Evolutionary conservation across 37 sponge, comb jelly and placozoan species (phyloP).

Genomic region (Geodia barretti): DNA sequence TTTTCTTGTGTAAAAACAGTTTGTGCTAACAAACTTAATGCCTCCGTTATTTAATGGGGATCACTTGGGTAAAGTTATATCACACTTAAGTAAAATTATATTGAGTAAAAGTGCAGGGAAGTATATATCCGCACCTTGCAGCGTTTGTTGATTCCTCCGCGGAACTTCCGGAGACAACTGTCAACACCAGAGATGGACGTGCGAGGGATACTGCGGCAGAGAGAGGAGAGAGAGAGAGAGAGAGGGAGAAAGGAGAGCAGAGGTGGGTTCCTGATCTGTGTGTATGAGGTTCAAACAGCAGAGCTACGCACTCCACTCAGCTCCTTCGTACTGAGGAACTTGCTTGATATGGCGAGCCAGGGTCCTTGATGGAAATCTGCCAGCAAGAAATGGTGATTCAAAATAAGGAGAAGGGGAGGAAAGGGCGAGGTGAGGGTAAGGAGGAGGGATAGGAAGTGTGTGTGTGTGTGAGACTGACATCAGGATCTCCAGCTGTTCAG

Average conservation of each 20-base stretch:
- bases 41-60: too few relatives aligned
- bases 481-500: slow-evolving; percentile 46
- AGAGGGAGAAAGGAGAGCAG: neutral
- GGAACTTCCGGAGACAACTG: slow-evolving; percentile 43
- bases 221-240: too few relatives aligned
- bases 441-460: too few relatives aligned
- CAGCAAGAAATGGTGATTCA: neutral
- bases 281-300: slow-evolving; percentile 8
- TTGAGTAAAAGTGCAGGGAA: too few relatives aligned
- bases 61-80: too few relatives aligned
- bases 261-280: too few relatives aligned
- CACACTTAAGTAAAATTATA: too few relatives aligned
- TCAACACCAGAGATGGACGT: too few relatives aligned
- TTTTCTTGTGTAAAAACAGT: too few relatives aligned
- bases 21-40: too few relatives aligned
- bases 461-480: slow-evolving; percentile 21
- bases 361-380: slow-evolving; percentile 79
- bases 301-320: slow-evolving; percentile 69
- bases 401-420: neutral
- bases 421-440: too few relatives aligned
- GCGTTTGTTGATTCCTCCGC: slow-evolving; percentile 41
- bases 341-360: slow-evolving; percentile 69
- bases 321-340: slow-evolving; percentile 90
- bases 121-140: slow-evolving; percentile 13
- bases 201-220: too few relatives aligned